Conservation (phyloP, 1,140 invertebrate genomes). For the Phymastichus coffea region DNA sequence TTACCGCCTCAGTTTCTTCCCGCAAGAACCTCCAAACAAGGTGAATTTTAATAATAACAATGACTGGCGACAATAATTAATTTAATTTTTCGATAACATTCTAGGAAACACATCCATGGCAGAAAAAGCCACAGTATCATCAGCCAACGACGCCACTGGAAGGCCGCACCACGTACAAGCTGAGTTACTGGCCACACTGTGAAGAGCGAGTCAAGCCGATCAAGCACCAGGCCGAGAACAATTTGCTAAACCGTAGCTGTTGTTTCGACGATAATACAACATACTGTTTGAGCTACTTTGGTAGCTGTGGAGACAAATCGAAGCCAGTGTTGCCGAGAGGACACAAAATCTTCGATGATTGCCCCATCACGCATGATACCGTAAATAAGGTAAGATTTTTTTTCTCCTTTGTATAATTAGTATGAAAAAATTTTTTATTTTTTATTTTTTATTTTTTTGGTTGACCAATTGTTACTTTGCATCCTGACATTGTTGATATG, state of each 20-base stretch:
- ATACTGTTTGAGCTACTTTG: slow-evolving; percentile 50
- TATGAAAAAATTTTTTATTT: too few species aligned
- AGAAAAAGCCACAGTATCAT: slow-evolving; percentile 35
- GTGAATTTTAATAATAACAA: too few species aligned
- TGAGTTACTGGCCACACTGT: slow-evolving; percentile 56
- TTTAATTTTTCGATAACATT: too few species aligned
- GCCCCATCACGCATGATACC: slow-evolving; percentile 46
- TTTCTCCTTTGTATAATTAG: too few species aligned
- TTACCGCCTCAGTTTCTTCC: slow-evolving; percentile 44
- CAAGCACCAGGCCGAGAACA: slow-evolving; percentile 26
- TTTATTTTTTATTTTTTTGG: too few species aligned
- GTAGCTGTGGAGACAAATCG: slow-evolving; percentile 35
- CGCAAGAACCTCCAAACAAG: slow-evolving; percentile 34
- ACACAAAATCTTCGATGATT: slow-evolving; percentile 36
- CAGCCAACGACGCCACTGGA: slow-evolving; percentile 53
- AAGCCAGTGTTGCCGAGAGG: slow-evolving; percentile 34
- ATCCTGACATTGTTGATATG: too few species aligned
- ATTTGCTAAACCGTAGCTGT: slow-evolving; percentile 35
- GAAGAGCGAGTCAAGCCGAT: slow-evolving; percentile 35
- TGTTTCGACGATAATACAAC: slow-evolving; percentile 49
- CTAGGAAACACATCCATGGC: slow-evolving; percentile 39
- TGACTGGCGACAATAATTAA: too few species aligned
- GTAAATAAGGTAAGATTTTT: slow-evolving; percentile 38
- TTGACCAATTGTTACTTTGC: too few species aligned
- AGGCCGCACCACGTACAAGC: slow-evolving; percentile 57